phyloP scores from a whole-genome alignment of 1,140 invertebrate genomes.

The Bathynomus jamesi region DNA sequence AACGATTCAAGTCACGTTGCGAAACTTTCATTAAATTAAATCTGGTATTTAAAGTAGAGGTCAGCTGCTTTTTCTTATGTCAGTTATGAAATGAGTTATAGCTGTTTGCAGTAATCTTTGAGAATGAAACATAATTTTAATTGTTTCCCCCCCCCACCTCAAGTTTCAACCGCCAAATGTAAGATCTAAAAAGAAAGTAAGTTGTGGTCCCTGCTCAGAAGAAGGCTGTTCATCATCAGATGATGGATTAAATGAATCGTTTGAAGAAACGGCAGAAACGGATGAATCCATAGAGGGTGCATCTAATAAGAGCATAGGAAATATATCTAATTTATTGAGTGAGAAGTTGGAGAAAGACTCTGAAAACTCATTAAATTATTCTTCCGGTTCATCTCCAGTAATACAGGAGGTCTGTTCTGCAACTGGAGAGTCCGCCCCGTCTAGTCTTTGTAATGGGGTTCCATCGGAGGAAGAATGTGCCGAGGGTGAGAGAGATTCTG shows the following conservation, averaged over 20 bases:
- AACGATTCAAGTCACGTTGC: no score
- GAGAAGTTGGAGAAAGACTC: no score
- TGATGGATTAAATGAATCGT: background rate
- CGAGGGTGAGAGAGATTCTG: no score
- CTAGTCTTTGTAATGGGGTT: background rate
- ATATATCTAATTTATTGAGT: background rate
- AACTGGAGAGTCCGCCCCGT: background rate
- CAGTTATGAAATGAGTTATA: no score
- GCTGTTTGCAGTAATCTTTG: no score
- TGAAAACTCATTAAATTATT: background rate
- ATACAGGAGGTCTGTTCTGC: no score
- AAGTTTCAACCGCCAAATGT: no score
- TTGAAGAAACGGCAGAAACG: background rate
- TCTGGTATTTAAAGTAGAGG: no score
- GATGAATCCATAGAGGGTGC: background rate
- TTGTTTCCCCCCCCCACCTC: no score
- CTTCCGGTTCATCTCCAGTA: background rate
- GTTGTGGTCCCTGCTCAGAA: background rate
- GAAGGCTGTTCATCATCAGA: background rate
- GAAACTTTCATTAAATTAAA: no score
- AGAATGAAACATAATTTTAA: no score
- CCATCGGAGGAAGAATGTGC: slow-evolving; percentile 19
- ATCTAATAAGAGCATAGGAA: background rate
- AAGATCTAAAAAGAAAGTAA: background rate
- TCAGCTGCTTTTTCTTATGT: no score